These are phyloP conservation scores for Corydoras maculifer DNA, from an alignment of 2,113 vertebrate genomes.

Conservation along the genomic window DNA sequence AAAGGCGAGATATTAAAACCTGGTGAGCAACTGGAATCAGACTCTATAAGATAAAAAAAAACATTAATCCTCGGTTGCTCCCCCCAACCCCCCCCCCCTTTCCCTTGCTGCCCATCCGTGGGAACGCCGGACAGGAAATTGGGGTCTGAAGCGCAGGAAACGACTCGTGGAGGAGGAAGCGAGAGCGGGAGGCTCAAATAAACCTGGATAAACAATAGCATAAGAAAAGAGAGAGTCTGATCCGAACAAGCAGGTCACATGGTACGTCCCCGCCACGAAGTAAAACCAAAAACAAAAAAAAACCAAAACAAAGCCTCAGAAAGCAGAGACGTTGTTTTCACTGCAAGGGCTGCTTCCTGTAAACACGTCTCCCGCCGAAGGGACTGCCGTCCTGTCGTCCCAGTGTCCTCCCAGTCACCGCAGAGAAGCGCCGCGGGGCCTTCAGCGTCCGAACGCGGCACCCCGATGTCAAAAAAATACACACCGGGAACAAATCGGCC, in stretches of 20 bases:
- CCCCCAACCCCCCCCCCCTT: not conserved
- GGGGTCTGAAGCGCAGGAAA: constrained; percentile 43
- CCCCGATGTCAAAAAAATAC: too few relatives aligned
- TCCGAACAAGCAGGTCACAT: constrained; percentile 6
- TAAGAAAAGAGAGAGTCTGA: constrained; percentile 10
- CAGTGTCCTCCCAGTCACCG: not conserved
- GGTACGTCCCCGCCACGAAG: not conserved
- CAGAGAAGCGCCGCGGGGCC: too few relatives aligned
- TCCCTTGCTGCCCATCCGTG: constrained; percentile 31
- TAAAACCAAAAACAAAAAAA: not conserved
- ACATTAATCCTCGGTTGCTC: not conserved
- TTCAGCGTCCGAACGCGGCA: too few relatives aligned
- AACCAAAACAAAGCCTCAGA: constrained; percentile 10
- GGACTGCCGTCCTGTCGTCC: not conserved
- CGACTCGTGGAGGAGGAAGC: constrained; percentile 37
- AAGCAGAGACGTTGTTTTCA: not conserved
- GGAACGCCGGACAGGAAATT: constrained; percentile 55
- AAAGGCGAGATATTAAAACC: constrained; percentile 1
- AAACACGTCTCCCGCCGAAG: constrained; percentile 25
- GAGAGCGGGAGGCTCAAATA: constrained; percentile 26
- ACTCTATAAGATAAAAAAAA: not conserved
- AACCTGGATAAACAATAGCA: constrained; percentile 28
- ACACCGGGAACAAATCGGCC: too few relatives aligned
- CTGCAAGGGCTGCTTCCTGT: constrained; percentile 15
- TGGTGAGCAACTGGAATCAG: not conserved